Percentiles rank a stretch among this genome's conserved stretches.
Evolutionary conservation across 2,113 vertebrate genomes (phyloP).

Genomic region (Turnix velox): DNA sequence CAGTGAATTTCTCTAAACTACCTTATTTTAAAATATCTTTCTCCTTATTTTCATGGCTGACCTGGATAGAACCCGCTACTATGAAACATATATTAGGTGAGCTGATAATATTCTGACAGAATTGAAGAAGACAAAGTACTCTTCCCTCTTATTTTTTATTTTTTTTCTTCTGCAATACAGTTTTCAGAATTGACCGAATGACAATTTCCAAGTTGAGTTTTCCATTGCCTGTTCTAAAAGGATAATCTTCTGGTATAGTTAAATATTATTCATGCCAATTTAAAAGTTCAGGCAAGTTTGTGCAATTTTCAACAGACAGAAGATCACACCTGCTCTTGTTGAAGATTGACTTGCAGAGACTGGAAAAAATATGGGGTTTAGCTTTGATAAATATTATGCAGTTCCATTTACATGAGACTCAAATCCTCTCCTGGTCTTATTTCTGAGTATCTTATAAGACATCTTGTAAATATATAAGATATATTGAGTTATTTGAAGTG

Average conservation of each 20-base stretch:
- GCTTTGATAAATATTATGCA: background rate
- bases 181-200: background rate
- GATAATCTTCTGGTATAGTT: background rate
- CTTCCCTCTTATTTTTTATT: too few relatives aligned
- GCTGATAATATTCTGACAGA: slow-evolving; percentile 56
- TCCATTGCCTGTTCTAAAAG: background rate
- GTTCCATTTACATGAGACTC: background rate
- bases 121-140: background rate
- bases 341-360: background rate
- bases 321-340: background rate
- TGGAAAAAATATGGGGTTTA: background rate
- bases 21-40: slow-evolving; percentile 73
- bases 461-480: background rate
- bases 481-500: background rate
- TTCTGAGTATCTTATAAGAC: background rate
- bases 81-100: slow-evolving; percentile 97
- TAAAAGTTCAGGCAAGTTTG: background rate
- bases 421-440: background rate
- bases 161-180: background rate
- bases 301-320: background rate
- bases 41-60: slow-evolving; percentile 75
- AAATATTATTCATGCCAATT: background rate
- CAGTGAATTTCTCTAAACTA: slow-evolving; percentile 42
- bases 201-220: background rate
- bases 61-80: slow-evolving; percentile 96